phyloP scores from a whole-genome alignment of 2,113 vertebrate genomes.

The Myotis davidii region DNA sequence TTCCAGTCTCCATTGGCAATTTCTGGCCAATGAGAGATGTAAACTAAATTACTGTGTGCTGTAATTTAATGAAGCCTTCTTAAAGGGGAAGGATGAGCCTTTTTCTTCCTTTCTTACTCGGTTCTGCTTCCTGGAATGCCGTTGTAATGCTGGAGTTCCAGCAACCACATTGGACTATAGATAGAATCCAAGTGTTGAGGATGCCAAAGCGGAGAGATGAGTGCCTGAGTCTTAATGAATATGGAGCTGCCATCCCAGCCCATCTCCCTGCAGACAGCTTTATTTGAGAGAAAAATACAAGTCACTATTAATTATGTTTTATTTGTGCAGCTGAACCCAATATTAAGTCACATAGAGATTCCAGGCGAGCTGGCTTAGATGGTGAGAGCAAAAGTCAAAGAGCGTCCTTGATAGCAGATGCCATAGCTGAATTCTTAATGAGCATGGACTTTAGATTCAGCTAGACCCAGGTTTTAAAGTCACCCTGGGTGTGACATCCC shows the following conservation, averaged over 20 bases:
- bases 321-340: background rate
- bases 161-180: background rate
- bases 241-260: background rate
- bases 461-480: background rate
- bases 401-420: background rate
- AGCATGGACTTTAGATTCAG: background rate
- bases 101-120: background rate
- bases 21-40: background rate
- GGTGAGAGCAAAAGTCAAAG: background rate
- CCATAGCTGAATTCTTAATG: background rate
- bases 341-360: background rate
- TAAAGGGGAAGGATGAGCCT: background rate
- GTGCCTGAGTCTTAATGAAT: background rate
- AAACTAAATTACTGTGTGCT: background rate
- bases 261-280: background rate
- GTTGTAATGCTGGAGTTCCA: background rate
- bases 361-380: background rate
- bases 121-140: background rate
- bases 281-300: background rate
- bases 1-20: background rate
- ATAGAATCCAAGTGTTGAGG: background rate
- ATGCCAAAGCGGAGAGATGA: background rate
- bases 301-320: background rate
- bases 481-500: background rate
- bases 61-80: background rate